These are phyloP conservation scores for Cricetomys ansorgei DNA, from an alignment of 2,113 vertebrate genomes.

Conservation along the genomic window DNA sequence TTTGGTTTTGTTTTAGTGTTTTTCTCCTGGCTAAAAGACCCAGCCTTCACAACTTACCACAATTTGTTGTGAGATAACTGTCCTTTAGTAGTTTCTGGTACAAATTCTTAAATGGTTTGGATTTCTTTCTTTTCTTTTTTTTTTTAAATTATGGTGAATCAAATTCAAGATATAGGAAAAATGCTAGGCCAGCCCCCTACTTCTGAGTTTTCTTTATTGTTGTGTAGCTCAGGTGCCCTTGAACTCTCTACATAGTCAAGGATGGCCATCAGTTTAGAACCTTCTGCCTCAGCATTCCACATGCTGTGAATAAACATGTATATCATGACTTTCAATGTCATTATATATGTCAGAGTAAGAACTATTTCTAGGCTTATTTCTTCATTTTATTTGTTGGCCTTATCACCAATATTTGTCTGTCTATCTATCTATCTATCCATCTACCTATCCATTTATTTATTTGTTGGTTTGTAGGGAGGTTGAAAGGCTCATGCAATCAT, in stretches of 20 bases:
- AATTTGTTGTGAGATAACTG: neutral
- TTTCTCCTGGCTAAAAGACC: neutral
- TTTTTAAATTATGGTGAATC: neutral
- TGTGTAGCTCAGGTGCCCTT: neutral
- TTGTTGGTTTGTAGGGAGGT: neutral
- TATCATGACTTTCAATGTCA: neutral
- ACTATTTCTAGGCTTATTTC: neutral
- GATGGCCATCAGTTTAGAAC: neutral
- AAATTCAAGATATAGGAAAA: neutral
- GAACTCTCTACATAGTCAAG: neutral
- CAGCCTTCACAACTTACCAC: neutral
- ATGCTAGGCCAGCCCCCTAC: neutral
- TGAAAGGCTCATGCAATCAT: fast-evolving
- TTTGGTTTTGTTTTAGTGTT: neutral
- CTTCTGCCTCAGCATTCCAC: neutral
- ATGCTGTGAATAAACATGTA: neutral
- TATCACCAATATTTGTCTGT: neutral
- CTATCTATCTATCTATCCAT: too few species aligned
- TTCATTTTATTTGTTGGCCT: neutral
- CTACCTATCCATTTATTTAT: neutral
- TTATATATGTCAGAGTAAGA: neutral
- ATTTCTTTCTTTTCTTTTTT: neutral
- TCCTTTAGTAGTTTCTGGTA: neutral
- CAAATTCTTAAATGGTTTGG: neutral
- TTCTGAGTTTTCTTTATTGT: neutral